phyloP scores from a whole-genome alignment of 1,140 invertebrate genomes.

The Thaumetopoea pityocampa region DNA sequence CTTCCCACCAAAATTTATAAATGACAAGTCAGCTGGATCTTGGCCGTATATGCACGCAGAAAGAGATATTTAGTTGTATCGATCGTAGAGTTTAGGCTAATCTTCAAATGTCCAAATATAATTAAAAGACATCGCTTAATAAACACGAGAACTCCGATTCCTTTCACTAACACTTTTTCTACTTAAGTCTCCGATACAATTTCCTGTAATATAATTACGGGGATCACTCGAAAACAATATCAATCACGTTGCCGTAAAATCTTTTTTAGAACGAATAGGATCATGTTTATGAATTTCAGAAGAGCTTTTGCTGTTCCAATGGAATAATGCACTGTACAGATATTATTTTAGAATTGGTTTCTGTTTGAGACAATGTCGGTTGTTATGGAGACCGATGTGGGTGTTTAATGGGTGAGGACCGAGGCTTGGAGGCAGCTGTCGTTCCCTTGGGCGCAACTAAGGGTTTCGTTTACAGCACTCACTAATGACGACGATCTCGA shows the following conservation, averaged over 20 bases:
- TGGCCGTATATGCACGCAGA: too few relatives aligned
- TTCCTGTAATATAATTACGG: conserved; percentile 26
- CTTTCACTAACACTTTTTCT: conserved; percentile 29
- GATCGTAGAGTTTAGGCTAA: too few relatives aligned
- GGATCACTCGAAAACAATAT: conserved; percentile 11
- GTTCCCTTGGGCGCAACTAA: conserved; percentile 44
- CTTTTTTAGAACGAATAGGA: conserved; percentile 10
- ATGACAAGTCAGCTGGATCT: too few relatives aligned
- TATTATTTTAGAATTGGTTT: conserved; percentile 9
- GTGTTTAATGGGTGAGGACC: conserved; percentile 59
- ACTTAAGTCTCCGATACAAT: conserved; percentile 34
- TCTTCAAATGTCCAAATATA: neutral
- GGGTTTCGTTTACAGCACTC: conserved; percentile 66
- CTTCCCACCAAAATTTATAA: neutral
- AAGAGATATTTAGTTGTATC: too few relatives aligned
- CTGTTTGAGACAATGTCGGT: conserved; percentile 3
- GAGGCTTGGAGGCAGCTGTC: conserved; percentile 70
- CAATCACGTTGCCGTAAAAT: conserved; percentile 9
- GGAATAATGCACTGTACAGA: conserved; percentile 4
- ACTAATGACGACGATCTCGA: conserved; percentile 52
- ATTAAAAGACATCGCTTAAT: conserved; percentile 1
- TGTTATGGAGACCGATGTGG: conserved; percentile 37
- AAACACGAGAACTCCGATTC: conserved; percentile 3
- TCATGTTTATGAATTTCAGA: conserved; percentile 1
- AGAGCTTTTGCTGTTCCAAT: neutral